Evolutionary conservation across 2,888 invertebrate species (phyloP), one percentile per base, ranked within the genome.

Genomic region (Cryptocephalus primarius): DNA sequence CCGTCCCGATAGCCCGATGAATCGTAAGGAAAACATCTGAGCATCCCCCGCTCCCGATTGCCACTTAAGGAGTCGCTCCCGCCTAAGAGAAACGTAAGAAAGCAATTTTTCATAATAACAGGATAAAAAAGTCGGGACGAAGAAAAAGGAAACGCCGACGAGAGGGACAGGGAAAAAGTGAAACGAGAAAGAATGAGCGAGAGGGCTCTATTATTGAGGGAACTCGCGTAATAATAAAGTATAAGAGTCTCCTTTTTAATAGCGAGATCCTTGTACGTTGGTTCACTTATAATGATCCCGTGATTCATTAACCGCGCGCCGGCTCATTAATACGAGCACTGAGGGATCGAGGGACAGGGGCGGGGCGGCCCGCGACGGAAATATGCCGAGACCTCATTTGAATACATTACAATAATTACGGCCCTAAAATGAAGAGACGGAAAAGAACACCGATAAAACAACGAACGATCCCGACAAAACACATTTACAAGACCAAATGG

Each of bases 271-370:
- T 62, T 59, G 58, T 60, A 57, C 60, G 56, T 58, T 22, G 57
- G 60, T 58, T 58, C 58, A 61, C 60, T 63, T 64, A 64, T 64
- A 65, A 66, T 65, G 64, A 66, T 64, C 64, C 60, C 58, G 63
- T 60, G 63, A 65, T 66, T 66, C 64, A 65, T 66, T 65, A 65
- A 65, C 62, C 60, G 54, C 60, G 53, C 60, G 58, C 57, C 59
- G 59, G 63, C 64, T 65, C 64, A 65, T 66, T 66, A 66, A 65
- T 63, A 62, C 56, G 58, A 56, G 61, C 60, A 57, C 56, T 55
- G 55, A 54, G 58, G 56, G 50, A 54, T 22, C 22, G 22, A 4
- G 22, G 22, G 22, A 22, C 22, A 22, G 22, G 22, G 22, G 22
- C 22, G 22, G 22, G 22, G 6, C 22, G 22, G 22, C 22, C 22